Conservation (phyloP, 2,113 vertebrate genomes). For the Channa argus region DNA sequence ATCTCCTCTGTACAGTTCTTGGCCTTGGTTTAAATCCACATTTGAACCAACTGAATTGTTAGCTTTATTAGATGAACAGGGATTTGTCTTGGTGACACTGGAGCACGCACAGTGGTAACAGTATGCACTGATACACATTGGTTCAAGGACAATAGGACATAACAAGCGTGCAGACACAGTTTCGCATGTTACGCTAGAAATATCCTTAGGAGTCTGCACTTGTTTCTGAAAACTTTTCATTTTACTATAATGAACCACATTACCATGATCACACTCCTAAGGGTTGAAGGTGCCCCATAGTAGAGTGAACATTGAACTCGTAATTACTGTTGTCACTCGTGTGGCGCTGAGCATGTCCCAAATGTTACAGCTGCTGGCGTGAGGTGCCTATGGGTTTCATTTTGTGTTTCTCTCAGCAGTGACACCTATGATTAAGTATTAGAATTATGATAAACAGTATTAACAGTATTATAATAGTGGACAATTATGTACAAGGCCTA, state of each 20-base stretch:
- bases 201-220: not conserved
- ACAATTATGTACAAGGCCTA: no score
- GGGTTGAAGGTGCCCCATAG: no score
- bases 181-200: not conserved
- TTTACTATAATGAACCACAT: not conserved
- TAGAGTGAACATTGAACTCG: not conserved
- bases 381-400: no score
- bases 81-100: constrained; percentile 33
- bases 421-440: no score
- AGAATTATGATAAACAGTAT: no score
- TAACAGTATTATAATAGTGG: no score
- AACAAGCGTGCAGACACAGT: not conserved
- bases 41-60: constrained; percentile 21
- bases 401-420: no score
- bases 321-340: not conserved
- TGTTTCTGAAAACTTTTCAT: no score
- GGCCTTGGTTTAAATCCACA: constrained; percentile 31
- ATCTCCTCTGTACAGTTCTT: constrained; percentile 27
- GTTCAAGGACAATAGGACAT: constrained; percentile 29
- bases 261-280: not conserved
- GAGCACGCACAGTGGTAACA: not conserved
- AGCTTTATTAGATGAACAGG: not conserved
- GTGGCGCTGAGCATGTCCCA: no score
- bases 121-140: not conserved
- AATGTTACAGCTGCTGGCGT: no score